Percentiles rank a stretch among this genome's conserved stretches.
These are phyloP conservation scores for Nycticebus coucang DNA, from an alignment of 2,113 vertebrate species.

Conservation along the genomic window DNA sequence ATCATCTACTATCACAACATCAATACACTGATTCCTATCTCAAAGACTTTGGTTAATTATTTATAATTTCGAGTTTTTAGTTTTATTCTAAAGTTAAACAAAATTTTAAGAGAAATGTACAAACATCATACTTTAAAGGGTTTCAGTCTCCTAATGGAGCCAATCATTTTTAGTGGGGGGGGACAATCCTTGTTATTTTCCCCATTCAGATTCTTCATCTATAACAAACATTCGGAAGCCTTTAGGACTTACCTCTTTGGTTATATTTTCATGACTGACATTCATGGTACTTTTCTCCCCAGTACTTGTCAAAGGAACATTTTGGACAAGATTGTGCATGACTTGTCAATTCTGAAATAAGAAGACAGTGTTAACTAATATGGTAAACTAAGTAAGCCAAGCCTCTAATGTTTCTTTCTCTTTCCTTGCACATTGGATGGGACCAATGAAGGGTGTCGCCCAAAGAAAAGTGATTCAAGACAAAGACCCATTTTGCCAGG, in stretches of 20 bases:
- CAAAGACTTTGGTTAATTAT: not conserved
- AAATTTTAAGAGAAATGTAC: constrained; percentile 25
- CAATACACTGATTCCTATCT: not conserved
- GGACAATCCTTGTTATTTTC: not conserved
- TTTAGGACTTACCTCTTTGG: not conserved
- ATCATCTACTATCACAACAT: not conserved
- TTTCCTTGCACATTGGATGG: constrained; percentile 29
- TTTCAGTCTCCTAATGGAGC: not conserved
- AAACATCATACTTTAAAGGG: not conserved
- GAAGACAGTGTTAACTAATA: constrained; percentile 36
- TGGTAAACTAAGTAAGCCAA: not conserved
- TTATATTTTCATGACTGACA: not conserved
- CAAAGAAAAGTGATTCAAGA: constrained; percentile 62
- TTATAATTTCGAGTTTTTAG: not conserved
- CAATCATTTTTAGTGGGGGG: not conserved
- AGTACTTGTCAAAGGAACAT: not conserved
- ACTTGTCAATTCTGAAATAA: constrained; percentile 51
- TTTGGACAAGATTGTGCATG: constrained; percentile 47
- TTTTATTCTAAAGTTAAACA: not conserved
- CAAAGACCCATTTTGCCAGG: constrained; percentile 70
- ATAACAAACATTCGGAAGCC: not conserved
- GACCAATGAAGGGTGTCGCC: constrained; percentile 28
- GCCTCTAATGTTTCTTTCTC: constrained; percentile 21
- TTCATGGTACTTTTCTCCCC: not conserved
- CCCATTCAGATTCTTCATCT: not conserved